Evolutionary conservation across 2,797 vertebrate species (phyloP).

Genomic region (Tolypeutes matacus): DNA sequence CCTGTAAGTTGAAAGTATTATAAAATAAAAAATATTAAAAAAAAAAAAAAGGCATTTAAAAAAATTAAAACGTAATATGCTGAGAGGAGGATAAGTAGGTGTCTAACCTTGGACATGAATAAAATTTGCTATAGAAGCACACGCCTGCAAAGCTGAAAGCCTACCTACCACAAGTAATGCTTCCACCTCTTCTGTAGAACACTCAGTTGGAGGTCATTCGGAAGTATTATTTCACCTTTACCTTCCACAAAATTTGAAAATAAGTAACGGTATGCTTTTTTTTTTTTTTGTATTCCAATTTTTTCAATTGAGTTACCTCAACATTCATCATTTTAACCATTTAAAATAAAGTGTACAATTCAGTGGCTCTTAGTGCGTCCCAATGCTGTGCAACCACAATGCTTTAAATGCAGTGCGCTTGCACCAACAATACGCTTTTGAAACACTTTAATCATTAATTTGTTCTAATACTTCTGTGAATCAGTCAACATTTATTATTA

Average conservation of each 20-base stretch:
- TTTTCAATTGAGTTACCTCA: constrained; percentile 39
- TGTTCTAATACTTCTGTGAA: constrained; percentile 34
- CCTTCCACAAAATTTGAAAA: not conserved
- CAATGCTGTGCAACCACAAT: not conserved
- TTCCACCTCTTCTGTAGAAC: not conserved
- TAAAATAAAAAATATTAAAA: too few relatives aligned
- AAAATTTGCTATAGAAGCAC: not conserved
- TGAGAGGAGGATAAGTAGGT: too few relatives aligned
- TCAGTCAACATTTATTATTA: constrained; percentile 44
- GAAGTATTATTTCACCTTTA: constrained; percentile 32
- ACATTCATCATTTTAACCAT: constrained; percentile 26
- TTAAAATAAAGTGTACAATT: not conserved
- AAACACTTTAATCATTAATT: constrained; percentile 19
- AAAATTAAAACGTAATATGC: not conserved
- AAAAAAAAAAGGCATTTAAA: too few relatives aligned
- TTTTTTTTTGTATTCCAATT: not conserved
- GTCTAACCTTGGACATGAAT: not conserved
- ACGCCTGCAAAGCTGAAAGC: not conserved
- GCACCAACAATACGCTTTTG: constrained; percentile 11
- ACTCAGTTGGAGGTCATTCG: not conserved
- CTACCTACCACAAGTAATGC: not conserved
- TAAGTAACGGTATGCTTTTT: not conserved
- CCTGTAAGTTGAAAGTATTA: too few relatives aligned
- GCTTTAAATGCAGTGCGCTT: not conserved
- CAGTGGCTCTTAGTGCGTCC: not conserved